Base-by-base conservation (phyloP, 2,888 invertebrate species). In the Stenodera caucasica region DNA sequence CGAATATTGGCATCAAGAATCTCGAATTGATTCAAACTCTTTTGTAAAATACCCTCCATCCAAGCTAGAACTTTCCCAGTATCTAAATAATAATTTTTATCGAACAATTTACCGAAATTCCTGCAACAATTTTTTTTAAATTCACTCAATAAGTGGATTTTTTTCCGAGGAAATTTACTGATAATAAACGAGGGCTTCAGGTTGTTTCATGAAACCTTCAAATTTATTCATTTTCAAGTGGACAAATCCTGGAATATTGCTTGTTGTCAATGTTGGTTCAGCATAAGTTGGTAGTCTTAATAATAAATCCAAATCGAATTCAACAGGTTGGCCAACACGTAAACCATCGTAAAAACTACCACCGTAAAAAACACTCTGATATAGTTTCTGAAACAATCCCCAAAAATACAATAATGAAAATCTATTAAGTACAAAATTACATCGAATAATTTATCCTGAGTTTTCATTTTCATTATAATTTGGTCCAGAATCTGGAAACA, bases 271-370 rank as follows among this genome's bases (percentile, higher is more conserved):
- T 50, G 74, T 70, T 29, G 81, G 80, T 45, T 77, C 77, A 55
- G 81, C 79, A n/a, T 82, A 70, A 7, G 76, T 77, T 1, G 86
- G 85, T 9, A 87, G 71, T 0, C 80, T 78, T 49, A 88, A 81
- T 4, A 85, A 80, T 6, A 87, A 77, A 75, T 87, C 84, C 73
- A 87, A 80, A 70, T 87, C 87, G 65, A 83, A 87, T 71, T 88
- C 87, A 61, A 85, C 83, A 23, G 87, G 83, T 60, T 81, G 80
- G 1, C 82, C 81, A 0, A 86, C 82, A 74, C 84, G 84, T 32
- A 87, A 81, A 12, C 82, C 82, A 69, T 88, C 87, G 61, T 83
- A 86, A 35, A 81, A 86, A 69, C 86, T 87, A 11, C 87, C 87
- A 0, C 84, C 84, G 64, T 80, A 85, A 62, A 82, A 77, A 0